Percentiles rank a stretch among this genome's conserved stretches.
Evolutionary conservation across 1,140 invertebrate species (phyloP).

Genomic region (Apolygus lucorum): DNA sequence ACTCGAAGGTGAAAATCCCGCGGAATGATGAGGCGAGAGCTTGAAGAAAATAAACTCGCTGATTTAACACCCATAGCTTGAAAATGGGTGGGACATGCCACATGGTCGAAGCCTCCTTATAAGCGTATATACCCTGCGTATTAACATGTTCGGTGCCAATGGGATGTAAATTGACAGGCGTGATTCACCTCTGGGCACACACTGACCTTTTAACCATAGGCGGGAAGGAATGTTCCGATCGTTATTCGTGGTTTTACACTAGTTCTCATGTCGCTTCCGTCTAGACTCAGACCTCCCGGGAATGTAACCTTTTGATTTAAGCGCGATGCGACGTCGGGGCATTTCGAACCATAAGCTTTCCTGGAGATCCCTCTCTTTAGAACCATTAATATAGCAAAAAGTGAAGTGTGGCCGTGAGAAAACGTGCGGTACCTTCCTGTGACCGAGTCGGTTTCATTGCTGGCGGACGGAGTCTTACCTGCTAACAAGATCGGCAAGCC

Average conservation of each 20-base stretch:
- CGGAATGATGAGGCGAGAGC: no score
- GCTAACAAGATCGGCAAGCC: no score
- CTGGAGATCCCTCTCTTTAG: not conserved
- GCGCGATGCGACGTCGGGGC: not conserved
- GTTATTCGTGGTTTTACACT: not conserved
- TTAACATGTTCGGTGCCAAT: not conserved
- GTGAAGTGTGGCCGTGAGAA: not conserved
- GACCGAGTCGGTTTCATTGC: no score
- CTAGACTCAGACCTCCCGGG: not conserved
- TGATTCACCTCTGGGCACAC: not conserved
- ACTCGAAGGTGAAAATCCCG: no score
- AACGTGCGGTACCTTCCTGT: not conserved
- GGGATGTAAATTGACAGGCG: not conserved
- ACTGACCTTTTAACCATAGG: not conserved
- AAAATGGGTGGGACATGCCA: no score
- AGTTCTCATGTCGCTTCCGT: not conserved
- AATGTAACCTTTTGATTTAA: not conserved
- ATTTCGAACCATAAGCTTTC: not conserved
- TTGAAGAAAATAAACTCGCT: no score
- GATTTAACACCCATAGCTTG: no score
- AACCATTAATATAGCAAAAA: not conserved
- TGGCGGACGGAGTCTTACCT: no score
- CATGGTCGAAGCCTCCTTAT: no score
- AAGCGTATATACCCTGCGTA: no score
- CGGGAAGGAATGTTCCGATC: not conserved